Base-by-base conservation (phyloP, 2,888 invertebrate genomes). In the Drosophila tripunctata region DNA sequence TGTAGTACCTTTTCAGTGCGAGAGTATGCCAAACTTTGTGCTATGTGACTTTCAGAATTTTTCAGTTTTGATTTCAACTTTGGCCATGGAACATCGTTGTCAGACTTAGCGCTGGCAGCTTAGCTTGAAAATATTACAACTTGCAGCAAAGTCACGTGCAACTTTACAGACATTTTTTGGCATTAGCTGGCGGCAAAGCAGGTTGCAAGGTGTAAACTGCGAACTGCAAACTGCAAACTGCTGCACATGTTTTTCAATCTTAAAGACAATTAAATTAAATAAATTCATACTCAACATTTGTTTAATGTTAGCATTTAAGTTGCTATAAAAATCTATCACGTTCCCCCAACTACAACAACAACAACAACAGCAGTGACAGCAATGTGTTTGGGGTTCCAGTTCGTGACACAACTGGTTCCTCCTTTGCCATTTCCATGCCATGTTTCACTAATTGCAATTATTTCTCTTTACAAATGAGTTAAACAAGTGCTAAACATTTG, bases 11-110 rank as follows among this genome's bases (percentile, higher is more conserved):
- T n/a, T n/a, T n/a, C 27, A 21, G 38, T 22, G 19, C 40, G 27
- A 48, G 56, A 56, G 57, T 45, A 43, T 69, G 54, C 47, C 52
- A 77, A 82, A 82, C 72, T 83, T 77, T 71, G 52, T 61, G 77
- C 76, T 72, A 82, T 83, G 81, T 82, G 81, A 82, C 81, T 82
- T 82, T 83, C 81, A 77, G 77, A 82, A 80, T 83, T 83, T 82
- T 83, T 82, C n/a, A 83, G 80, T 81, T 81, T 80, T 81, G 83
- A 83, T 83, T 78, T 83, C 81, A 74, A 68, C 76, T 76, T 76
- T 74, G 78, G 68, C 56, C 68, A 40, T 47, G 56, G 40, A 57
- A n/a, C n/a, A n/a, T 66, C 70, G 77, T 78, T 81, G 81, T 74
- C 80, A 76, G 83, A 27, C 27, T 27, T 71, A 47, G 60, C 47